Percentiles rank a stretch among this genome's conserved stretches.
Conservation (phyloP, 2,113 vertebrate genomes). For the Siniperca knerii region DNA sequence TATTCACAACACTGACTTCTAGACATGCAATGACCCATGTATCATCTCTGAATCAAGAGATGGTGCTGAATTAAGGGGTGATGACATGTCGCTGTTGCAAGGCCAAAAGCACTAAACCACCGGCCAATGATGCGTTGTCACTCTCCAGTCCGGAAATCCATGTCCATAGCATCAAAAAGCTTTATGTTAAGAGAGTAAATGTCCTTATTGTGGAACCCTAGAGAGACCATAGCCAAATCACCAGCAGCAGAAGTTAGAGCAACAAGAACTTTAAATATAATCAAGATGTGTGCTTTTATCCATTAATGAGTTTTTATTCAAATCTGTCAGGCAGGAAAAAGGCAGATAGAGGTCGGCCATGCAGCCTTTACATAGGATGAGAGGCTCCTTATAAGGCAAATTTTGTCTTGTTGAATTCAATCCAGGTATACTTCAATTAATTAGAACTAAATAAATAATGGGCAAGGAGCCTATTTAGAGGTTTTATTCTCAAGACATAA, state of each 20-base stretch:
- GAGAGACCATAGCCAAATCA: constrained; percentile 5
- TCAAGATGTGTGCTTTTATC: constrained; percentile 9
- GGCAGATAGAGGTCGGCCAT: neutral
- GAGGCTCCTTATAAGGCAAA: constrained; percentile 46
- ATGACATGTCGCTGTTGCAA: constrained; percentile 45
- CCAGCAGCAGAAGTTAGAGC: neutral
- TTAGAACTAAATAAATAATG: constrained; percentile 87
- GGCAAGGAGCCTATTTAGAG: constrained; percentile 77
- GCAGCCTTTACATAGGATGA: constrained; percentile 38
- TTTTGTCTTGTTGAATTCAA: constrained; percentile 77
- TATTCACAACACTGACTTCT: constrained; percentile 49
- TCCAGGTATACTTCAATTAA: constrained; percentile 85
- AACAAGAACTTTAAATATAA: constrained; percentile 26
- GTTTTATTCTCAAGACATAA: constrained; percentile 84
- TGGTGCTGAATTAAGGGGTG: constrained; percentile 50
- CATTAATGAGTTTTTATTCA: constrained; percentile 24
- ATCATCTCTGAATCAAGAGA: constrained; percentile 45
- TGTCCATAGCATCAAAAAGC: constrained; percentile 5
- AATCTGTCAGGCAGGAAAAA: constrained; percentile 13
- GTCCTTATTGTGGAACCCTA: constrained; percentile 1
- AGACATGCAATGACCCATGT: constrained; percentile 45
- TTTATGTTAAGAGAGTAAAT: constrained; percentile 15
- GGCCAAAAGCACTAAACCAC: constrained; percentile 43
- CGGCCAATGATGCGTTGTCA: constrained; percentile 22
- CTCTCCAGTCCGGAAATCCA: constrained; percentile 33